These are phyloP conservation scores for Agrypnia vestita DNA, from an alignment of 1,140 invertebrate species.

Conservation along the genomic window DNA sequence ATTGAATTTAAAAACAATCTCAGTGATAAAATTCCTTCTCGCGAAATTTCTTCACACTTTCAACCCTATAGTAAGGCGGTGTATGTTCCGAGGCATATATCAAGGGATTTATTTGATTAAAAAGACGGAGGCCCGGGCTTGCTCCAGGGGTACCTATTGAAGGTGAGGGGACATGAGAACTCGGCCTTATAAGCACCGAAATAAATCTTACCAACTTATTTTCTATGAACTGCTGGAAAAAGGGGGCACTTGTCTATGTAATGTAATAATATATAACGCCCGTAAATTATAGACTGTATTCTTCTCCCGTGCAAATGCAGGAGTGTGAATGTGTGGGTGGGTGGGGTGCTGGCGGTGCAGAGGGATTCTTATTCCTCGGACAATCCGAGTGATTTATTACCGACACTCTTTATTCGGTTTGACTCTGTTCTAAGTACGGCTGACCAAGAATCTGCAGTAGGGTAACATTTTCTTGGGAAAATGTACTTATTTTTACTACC, in stretches of 20 bases:
- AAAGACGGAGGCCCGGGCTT: slow-evolving; percentile 39
- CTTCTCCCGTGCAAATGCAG: slow-evolving; percentile 41
- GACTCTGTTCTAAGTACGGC: too few species aligned
- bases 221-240: slow-evolving; percentile 57
- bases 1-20: slow-evolving; percentile 24
- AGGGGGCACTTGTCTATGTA: slow-evolving; percentile 55
- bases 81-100: slow-evolving; percentile 52
- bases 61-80: slow-evolving; percentile 32
- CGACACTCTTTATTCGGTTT: not conserved
- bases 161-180: slow-evolving; percentile 50
- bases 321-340: not conserved
- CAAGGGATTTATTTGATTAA: slow-evolving; percentile 61
- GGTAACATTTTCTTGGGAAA: too few species aligned
- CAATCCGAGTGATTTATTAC: slow-evolving; percentile 50
- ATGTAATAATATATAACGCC: slow-evolving; percentile 49
- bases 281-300: slow-evolving; percentile 55
- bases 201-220: slow-evolving; percentile 62
- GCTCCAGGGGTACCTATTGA: slow-evolving; percentile 35
- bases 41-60: slow-evolving; percentile 48
- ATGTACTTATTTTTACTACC: too few species aligned
- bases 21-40: slow-evolving; percentile 21
- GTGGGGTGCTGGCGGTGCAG: slow-evolving; percentile 45
- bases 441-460: too few species aligned
- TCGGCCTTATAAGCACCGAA: slow-evolving; percentile 54
- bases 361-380: slow-evolving; percentile 30